Base-by-base conservation (phyloP, 30 jellyfish, hydroid and myxozoan genomes). In the Aurelia aurita complex sp. Pacific region DNA sequence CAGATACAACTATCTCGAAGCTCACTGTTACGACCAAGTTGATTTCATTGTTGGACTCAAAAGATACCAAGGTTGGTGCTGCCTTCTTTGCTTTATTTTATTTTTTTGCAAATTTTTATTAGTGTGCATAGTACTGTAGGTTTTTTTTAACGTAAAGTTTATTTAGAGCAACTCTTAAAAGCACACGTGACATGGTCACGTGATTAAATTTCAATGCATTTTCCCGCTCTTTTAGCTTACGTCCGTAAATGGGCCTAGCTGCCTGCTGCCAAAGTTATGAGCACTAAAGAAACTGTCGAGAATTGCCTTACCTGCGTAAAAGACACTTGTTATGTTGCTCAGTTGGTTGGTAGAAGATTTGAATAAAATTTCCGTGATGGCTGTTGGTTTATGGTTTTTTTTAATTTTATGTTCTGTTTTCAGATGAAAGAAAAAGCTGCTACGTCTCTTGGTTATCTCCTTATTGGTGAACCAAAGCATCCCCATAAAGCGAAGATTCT, bases 361-460 rank as follows among this genome's bases (percentile, higher is more conserved):
- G 50, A 38, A 38, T 38, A 38, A 40, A 40, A 15, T 33, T 3
- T 36, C 51, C 0, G 7, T 16, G 7, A 16, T 68, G 9, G 10
- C 79, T 36, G 55, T 16, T 68, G 7, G 43, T 68, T 36, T 73
- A 0, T 73, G 1, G 12, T 10, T 13, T 34, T 68, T 18, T 51
- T 4, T 35, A 6, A 50, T 59, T 76, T 54, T 4, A 2, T 60
- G 15, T n/a, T 8, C 4, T 12, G 61, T 92, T 85, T 82, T 8
- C 81, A 94, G 99, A 72, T 82, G 38, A 89, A 94, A 77, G 99
- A 94, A 65, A 81, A 69, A 52, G 96, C 97, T 8, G 99, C 97
- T 5, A 16, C 43, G 14, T 74, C 99, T 13, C 91, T 94, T 40
- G 97, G 97, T 17, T 59, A 62, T 67, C 23, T 94, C 43, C 81